Conservation (phyloP, 2,888 invertebrate genomes). For the Sinotaia quadrata region DNA sequence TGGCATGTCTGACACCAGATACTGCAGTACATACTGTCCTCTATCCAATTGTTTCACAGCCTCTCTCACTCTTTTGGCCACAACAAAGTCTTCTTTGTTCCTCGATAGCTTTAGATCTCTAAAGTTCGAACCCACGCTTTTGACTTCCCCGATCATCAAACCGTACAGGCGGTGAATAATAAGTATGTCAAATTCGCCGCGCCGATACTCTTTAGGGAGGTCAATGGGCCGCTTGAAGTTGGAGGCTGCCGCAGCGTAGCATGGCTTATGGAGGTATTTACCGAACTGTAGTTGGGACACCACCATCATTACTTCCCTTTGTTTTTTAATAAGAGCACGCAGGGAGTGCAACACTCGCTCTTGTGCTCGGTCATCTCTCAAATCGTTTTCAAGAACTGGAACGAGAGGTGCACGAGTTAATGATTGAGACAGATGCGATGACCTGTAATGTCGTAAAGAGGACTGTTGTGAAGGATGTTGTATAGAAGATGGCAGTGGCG, state of each 20-base stretch:
- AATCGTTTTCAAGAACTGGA: not conserved
- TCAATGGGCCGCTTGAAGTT: not conserved
- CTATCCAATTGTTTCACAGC: no score
- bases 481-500: no score
- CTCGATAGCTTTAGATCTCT: no score
- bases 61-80: no score
- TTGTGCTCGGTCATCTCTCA: not conserved
- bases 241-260: not conserved
- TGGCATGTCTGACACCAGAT: no score
- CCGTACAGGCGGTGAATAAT: not conserved
- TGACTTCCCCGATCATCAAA: conserved; percentile 1
- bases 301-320: not conserved
- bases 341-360: not conserved
- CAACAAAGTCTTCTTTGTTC: no score
- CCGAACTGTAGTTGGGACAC: not conserved
- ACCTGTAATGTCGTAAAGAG: no score
- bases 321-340: not conserved
- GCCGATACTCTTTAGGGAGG: not conserved
- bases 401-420: no score
- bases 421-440: no score
- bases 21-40: no score
- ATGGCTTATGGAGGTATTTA: no score
- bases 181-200: conserved; percentile 1
- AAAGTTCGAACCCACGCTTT: not conserved
- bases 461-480: no score